Conservation (phyloP, 2,113 vertebrate species). For the Festucalex cinctus region DNA sequence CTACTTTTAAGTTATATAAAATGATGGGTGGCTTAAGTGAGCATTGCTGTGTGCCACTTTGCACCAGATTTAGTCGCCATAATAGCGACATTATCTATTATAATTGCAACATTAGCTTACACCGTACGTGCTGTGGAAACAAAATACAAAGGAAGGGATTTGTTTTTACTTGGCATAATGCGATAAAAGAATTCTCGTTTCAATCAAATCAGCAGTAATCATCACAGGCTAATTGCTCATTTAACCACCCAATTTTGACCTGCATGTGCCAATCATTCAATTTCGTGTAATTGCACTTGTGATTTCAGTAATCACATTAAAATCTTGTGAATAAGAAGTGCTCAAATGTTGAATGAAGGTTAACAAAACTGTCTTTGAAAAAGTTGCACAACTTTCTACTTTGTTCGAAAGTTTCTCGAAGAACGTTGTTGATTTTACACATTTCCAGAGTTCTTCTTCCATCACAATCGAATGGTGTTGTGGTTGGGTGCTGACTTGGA, state of each 20-base stretch:
- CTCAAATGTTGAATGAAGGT: neutral
- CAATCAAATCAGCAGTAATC: neutral
- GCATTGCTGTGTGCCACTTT: no score
- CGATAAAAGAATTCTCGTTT: neutral
- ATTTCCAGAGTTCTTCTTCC: conserved; percentile 14
- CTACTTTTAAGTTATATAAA: no score
- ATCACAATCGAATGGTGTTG: conserved; percentile 49
- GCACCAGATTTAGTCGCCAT: no score
- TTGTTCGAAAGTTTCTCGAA: neutral
- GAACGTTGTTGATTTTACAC: neutral
- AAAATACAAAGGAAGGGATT: no score
- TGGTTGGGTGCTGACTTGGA: conserved; percentile 59
- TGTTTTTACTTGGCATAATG: no score
- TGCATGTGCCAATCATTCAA: neutral
- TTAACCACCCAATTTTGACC: neutral
- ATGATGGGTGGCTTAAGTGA: no score
- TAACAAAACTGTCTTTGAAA: neutral
- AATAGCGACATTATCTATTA: no score
- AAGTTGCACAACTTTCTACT: neutral
- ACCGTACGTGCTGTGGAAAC: no score
- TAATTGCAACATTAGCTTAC: no score
- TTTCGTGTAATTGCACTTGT: neutral
- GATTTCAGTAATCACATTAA: neutral
- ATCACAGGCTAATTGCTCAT: neutral
- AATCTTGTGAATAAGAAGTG: neutral